Evolutionary conservation across 2,113 vertebrate species (phyloP).

Genomic region (Seriola aureovittata): DNA sequence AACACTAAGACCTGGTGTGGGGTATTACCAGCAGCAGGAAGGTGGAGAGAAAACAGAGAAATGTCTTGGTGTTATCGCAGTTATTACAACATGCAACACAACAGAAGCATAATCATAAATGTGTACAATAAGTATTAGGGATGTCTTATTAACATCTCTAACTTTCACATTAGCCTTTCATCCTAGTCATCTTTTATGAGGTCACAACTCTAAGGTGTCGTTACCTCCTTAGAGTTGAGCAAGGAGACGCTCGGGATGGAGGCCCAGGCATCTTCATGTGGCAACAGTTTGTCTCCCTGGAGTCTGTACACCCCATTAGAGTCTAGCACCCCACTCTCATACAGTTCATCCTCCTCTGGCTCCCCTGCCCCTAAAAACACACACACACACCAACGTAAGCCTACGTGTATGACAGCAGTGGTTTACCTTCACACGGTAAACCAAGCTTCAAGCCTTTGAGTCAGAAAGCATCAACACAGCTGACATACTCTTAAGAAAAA

Average conservation of each 20-base stretch:
- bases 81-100: not conserved
- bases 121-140: not conserved
- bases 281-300: constrained; percentile 85
- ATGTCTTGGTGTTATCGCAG: not conserved
- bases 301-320: constrained; percentile 84
- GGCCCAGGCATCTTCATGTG: constrained; percentile 85
- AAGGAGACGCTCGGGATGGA: constrained; percentile 84
- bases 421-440: not conserved
- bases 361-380: constrained; percentile 82
- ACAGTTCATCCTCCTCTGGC: constrained; percentile 87
- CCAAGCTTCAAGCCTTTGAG: not conserved
- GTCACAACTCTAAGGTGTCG: not conserved
- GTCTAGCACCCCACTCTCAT: constrained; percentile 84
- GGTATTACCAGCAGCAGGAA: not conserved
- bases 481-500: not conserved
- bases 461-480: not conserved
- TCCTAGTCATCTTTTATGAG: not conserved
- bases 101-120: not conserved
- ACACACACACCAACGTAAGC: constrained; percentile 1
- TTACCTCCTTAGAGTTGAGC: constrained; percentile 86
- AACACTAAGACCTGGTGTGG: constrained; percentile 84
- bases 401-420: not conserved
- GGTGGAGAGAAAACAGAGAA: not conserved
- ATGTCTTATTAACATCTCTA: not conserved
- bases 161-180: not conserved